Evolutionary conservation across 2,113 vertebrate genomes (phyloP), one percentile per base, ranked within the genome.

Genomic region (Menura novaehollandiae): DNA sequence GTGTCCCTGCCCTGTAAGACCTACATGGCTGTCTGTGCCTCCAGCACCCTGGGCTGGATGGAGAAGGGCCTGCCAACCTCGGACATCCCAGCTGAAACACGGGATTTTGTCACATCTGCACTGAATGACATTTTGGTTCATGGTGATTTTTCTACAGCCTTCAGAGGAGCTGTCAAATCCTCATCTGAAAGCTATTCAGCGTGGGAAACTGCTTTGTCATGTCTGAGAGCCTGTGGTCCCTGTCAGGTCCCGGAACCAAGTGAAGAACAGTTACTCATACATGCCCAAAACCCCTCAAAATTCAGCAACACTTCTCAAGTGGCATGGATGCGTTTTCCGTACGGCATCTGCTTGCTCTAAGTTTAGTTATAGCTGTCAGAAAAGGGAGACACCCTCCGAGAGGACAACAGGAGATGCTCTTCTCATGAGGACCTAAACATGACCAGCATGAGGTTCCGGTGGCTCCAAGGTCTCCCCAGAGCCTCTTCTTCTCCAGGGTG

Each of bases 111-210:
- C 84, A 77, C 53, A 44, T 66, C 68, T 52, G 32, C 33, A 62
- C 37, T 3, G 1, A 63, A 85, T 28, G 32, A 69, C 35, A 24
- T 55, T 89, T 91, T 43, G 59, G 67, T 83, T 80, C 76, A 53
- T 4, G 5, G 68, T 69, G 77, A 81, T 73, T 74, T 66, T 66
- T 64, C 81, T n/a, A 5, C 0, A 0, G 39, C 73, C 56, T 77
- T 87, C 83, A 93, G 77, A 89, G 59, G 21, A 87, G 69, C 87
- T 77, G 93, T 91, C 89, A 94, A 84, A 71, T 53, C 84, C 73
- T 84, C 81, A 46, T 63, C 60, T 30, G 55, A 91, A 95, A 92
- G 56, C 72, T 51, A 8, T 23, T 77, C 59, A 53, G 84, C 2
- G 1, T 33, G 24, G 43, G 73, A 93, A 94, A 91, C 41, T 73